Evolutionary conservation across 2,113 vertebrate species (phyloP).

Genomic region (Coptodon bakossiorum): DNA sequence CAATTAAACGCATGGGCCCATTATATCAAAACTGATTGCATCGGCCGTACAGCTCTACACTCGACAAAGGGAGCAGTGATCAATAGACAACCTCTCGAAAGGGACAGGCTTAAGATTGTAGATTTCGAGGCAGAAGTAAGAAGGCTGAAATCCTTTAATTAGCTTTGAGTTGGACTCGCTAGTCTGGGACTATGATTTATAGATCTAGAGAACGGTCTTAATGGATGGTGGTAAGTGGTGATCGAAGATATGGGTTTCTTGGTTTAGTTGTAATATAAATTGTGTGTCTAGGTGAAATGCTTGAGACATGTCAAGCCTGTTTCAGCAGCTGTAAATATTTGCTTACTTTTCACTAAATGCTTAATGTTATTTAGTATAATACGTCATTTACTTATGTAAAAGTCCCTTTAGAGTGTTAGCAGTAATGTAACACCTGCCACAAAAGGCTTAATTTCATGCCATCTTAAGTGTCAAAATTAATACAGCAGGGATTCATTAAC

Average conservation of each 20-base stretch:
- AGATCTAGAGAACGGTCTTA: not conserved
- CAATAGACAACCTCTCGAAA: constrained; percentile 55
- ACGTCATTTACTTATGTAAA: not conserved
- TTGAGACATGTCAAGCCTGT: not conserved
- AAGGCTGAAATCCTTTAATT: constrained; percentile 27
- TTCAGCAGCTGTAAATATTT: not conserved
- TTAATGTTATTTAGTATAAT: not conserved
- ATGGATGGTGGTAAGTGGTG: not conserved
- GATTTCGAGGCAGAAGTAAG: constrained; percentile 30
- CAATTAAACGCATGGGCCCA: constrained; percentile 62
- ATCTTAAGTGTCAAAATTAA: not conserved
- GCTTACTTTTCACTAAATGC: not conserved
- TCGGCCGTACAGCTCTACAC: constrained; percentile 26
- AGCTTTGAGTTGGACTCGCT: not conserved
- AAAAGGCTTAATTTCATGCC: not conserved
- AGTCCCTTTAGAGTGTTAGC: not conserved
- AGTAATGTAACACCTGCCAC: not conserved
- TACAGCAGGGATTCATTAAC: not conserved
- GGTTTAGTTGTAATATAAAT: not conserved
- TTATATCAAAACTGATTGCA: constrained; percentile 65
- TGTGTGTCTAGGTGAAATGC: not conserved
- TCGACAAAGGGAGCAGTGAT: constrained; percentile 50
- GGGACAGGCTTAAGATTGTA: constrained; percentile 51
- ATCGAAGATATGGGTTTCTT: not conserved
- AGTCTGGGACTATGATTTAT: not conserved